Evolutionary conservation across 2,113 vertebrate species (phyloP), one percentile per base, ranked within the genome.

Genomic region (Chionomys nivalis): DNA sequence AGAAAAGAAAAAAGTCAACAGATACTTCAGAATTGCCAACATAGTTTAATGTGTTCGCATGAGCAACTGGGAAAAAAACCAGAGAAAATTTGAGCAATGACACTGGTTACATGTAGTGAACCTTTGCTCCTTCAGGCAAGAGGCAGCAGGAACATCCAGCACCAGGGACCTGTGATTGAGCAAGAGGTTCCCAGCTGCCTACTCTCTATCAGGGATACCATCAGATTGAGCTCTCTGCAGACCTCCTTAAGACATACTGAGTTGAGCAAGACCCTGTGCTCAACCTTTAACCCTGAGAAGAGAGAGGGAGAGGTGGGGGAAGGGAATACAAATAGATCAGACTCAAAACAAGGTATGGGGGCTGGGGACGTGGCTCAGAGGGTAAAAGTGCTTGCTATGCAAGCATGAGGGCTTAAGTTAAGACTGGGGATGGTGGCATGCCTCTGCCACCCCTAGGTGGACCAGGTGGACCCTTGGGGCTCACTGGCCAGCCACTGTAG

Each of bases 141-240:
- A 85, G 66, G 36, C 23, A 73, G 49, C 16, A 91, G 79, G 49
- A 76, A 2, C 39, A 89, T 52, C 26, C 78, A 89, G 23, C 19
- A 19, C 76, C 72, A 79, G 87, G 55, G 93, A 89, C 33, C 24
- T 36, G 58, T 42, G 63, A 89, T 87, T 36, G 16, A 95, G 92
- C 36, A 52, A 31, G 36, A 90, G 95, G 79, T 88, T 73, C 95
- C 61, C 76, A 92, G 88, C 85, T 76, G 88, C 76, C 76, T 72
- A 44, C 88, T 92, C 89, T 87, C 23, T 79, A 85, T 68, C 90
- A 96, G 75, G 75, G 49, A 90, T 65, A 87, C 90, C 83, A 90
- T 78, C 75, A 94, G 78, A 39, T 89, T 93, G 13, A 55, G 66
- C 79, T 93, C 94, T 65, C 42, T 47, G 31, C 13, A 83, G 39